A percentile compares a stretch with the other conserved stretches of the same genome.
These are phyloP conservation scores for Eidolon helvum DNA, from an alignment of 2,113 vertebrate genomes.

Conservation along the genomic window DNA sequence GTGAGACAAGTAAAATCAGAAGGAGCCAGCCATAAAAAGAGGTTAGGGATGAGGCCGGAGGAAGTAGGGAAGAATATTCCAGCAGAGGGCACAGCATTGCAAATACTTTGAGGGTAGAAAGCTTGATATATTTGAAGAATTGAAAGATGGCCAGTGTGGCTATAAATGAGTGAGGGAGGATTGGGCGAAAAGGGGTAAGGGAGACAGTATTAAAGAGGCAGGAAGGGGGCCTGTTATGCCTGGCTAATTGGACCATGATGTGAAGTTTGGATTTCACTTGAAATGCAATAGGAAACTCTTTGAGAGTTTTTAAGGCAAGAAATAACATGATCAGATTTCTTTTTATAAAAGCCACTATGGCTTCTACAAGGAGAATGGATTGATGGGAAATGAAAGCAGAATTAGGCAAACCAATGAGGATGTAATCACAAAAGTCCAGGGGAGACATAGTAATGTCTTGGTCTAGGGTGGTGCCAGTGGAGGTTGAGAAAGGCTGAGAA, in stretches of 20 bases:
- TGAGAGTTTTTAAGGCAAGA: neutral
- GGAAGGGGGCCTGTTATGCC: neutral
- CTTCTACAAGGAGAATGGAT: neutral
- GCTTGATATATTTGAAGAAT: neutral
- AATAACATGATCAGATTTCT: neutral
- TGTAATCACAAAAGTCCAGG: neutral
- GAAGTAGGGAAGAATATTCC: neutral
- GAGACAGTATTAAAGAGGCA: neutral
- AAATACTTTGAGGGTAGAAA: neutral
- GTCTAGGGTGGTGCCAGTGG: neutral
- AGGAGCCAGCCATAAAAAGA: neutral
- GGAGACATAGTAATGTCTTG: neutral
- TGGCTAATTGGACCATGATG: neutral
- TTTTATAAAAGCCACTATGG: neutral
- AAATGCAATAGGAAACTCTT: neutral
- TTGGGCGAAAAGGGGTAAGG: fast-evolving
- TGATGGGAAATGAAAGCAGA: neutral
- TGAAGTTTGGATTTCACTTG: neutral
- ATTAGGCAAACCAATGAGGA: neutral
- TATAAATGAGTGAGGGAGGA: neutral
- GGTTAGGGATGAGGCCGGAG: neutral
- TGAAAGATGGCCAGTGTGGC: neutral
- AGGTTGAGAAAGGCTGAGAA: neutral
- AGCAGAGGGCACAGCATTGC: neutral
- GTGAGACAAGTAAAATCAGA: neutral